Percentiles rank a stretch among this genome's conserved stretches.
phyloP scores from a whole-genome alignment of 2,888 invertebrate species.

The Drosophila sordidapex region DNA sequence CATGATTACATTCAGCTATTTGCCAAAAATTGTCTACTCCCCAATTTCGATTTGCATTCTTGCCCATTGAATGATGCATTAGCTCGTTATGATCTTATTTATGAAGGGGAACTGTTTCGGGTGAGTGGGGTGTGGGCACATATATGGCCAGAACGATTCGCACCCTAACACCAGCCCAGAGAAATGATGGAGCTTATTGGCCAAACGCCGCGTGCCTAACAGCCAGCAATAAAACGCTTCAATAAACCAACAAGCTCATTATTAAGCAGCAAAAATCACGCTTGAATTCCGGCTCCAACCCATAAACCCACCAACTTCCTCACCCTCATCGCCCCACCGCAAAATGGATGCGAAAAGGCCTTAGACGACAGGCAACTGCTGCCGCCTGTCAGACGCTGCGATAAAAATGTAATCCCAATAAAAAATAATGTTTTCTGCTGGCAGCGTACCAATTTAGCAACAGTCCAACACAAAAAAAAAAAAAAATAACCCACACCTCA shows the following conservation, averaged over 20 bases:
- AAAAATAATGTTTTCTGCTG: conserved; percentile 77
- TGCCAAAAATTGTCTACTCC: conserved; percentile 27
- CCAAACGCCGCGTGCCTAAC: conserved; percentile 61
- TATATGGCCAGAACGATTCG: conserved; percentile 30
- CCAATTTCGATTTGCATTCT: conserved; percentile 58
- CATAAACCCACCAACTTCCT: neutral
- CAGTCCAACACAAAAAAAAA: conserved; percentile 53
- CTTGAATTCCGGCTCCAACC: conserved; percentile 53
- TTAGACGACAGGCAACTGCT: conserved; percentile 73
- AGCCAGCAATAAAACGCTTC: conserved; percentile 63
- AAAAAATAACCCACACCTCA: conserved; percentile 45
- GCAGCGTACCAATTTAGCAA: conserved; percentile 73
- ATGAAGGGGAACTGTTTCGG: neutral
- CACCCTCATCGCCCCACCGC: neutral
- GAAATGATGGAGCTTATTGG: conserved; percentile 38
- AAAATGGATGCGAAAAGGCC: conserved; percentile 2
- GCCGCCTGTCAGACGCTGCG: conserved; percentile 80
- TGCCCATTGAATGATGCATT: conserved; percentile 60
- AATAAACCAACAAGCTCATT: conserved; percentile 74
- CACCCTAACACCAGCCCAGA: conserved; percentile 46
- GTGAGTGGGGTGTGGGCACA: neutral
- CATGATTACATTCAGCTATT: conserved; percentile 50
- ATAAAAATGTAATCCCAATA: conserved; percentile 82
- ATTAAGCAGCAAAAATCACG: conserved; percentile 82
- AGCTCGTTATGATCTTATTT: conserved; percentile 52